phyloP scores from a whole-genome alignment of 2,888 invertebrate species.

The Lumbricus terrestris region DNA sequence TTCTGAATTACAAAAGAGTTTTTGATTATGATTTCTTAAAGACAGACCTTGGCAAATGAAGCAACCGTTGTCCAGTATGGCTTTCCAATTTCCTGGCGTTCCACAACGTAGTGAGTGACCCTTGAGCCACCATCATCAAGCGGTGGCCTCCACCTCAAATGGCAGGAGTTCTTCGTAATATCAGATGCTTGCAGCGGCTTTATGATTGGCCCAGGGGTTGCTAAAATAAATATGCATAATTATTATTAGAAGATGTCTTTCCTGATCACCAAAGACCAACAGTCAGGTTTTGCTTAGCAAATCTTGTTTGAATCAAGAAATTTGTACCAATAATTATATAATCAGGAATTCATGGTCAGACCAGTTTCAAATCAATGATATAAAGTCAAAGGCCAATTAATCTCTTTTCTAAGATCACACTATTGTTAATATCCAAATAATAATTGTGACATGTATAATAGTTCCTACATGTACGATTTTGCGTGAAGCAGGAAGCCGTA shows the following conservation, averaged over 20 bases:
- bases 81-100: slow-evolving; percentile 83
- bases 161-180: slow-evolving; percentile 86
- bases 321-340: too few species aligned
- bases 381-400: neutral
- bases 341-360: too few species aligned
- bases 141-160: slow-evolving; percentile 89
- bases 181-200: slow-evolving; percentile 87
- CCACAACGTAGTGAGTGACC: slow-evolving; percentile 91
- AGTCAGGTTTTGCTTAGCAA: neutral
- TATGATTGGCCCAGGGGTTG: slow-evolving; percentile 90
- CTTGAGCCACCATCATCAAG: slow-evolving; percentile 88
- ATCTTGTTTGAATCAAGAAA: neutral
- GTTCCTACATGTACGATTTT: too few species aligned
- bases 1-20: neutral
- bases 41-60: slow-evolving; percentile 22
- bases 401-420: neutral
- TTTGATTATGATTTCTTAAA: neutral
- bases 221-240: slow-evolving; percentile 45
- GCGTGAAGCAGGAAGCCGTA: too few species aligned
- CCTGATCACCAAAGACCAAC: neutral
- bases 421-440: neutral
- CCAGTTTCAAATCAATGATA: neutral
- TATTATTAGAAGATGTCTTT: neutral
- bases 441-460: too few species aligned
- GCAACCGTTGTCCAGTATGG: slow-evolving; percentile 71